These are phyloP conservation scores for Leptonema lineaticorne DNA, from an alignment of 1,140 invertebrate species.

Conservation along the genomic window DNA sequence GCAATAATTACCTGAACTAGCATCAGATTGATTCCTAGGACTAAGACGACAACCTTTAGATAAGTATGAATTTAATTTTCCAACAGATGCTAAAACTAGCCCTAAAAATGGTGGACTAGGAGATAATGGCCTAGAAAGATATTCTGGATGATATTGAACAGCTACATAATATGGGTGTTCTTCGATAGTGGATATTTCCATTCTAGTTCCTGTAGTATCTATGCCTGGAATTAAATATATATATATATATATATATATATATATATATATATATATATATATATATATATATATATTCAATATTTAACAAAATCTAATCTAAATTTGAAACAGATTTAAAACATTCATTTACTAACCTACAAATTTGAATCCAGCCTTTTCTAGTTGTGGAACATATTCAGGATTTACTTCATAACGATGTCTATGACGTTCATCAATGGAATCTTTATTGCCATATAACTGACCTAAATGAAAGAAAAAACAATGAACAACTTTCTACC, in stretches of 20 bases:
- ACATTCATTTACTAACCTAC: conserved; percentile 64
- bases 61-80: conserved; percentile 71
- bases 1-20: conserved; percentile 61
- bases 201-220: conserved; percentile 70
- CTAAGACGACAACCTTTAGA: conserved; percentile 69
- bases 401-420: conserved; percentile 97
- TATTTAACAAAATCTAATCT: not conserved
- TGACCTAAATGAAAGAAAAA: conserved; percentile 59
- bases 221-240: conserved; percentile 53
- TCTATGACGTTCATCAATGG: conserved; percentile 93
- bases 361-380: conserved; percentile 85
- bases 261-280: not conserved
- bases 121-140: conserved; percentile 88
- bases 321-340: not conserved
- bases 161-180: conserved; percentile 91
- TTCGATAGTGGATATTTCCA: conserved; percentile 81
- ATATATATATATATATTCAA: not conserved
- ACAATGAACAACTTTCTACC: not conserved
- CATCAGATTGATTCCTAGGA: conserved; percentile 66
- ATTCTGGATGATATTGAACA: conserved; percentile 98
- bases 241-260: not conserved
- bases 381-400: conserved; percentile 74
- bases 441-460: conserved; percentile 80
- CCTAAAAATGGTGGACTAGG: conserved; percentile 96
- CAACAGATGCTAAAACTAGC: conserved; percentile 82